Conservation (phyloP, 2,797 vertebrate genomes). For the Cossypha polioptera region DNA sequence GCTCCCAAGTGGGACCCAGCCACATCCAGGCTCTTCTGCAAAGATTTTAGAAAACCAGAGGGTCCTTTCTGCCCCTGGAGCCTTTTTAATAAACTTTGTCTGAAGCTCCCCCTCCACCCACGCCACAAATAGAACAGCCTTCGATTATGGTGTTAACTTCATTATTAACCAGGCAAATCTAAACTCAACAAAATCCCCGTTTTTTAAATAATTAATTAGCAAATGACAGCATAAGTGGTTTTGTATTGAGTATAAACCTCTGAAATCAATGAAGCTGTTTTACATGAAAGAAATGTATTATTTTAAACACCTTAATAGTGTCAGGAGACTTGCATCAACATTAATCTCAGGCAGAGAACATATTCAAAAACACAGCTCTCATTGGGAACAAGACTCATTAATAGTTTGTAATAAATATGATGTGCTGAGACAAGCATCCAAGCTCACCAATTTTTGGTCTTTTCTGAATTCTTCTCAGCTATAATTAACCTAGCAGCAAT, state of each 20-base stretch:
- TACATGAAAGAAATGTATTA: slow-evolving; percentile 63
- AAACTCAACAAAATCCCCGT: slow-evolving; percentile 73
- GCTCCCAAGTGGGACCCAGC: background rate
- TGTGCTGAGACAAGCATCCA: background rate
- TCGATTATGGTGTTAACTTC: slow-evolving; percentile 64
- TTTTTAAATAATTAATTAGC: slow-evolving; percentile 80
- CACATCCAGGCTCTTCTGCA: accelerated
- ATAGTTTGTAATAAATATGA: background rate
- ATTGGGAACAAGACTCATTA: background rate
- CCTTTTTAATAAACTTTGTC: too few relatives aligned
- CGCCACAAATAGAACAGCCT: slow-evolving; percentile 39
- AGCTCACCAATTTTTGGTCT: background rate
- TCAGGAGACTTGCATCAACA: background rate
- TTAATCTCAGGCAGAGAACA: background rate
- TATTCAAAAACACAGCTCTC: background rate
- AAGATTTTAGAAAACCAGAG: accelerated
- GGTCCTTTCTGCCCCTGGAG: background rate
- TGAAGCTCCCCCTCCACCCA: background rate
- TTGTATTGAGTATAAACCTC: slow-evolving; percentile 75
- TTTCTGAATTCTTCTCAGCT: background rate
- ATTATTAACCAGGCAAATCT: slow-evolving; percentile 68
- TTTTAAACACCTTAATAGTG: slow-evolving; percentile 34
- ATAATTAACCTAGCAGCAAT: background rate
- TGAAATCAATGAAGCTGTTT: slow-evolving; percentile 73
- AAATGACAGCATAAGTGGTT: slow-evolving; percentile 80